phyloP scores from a whole-genome alignment of 2,888 invertebrate species.

The Nemotelus pantherinus region DNA sequence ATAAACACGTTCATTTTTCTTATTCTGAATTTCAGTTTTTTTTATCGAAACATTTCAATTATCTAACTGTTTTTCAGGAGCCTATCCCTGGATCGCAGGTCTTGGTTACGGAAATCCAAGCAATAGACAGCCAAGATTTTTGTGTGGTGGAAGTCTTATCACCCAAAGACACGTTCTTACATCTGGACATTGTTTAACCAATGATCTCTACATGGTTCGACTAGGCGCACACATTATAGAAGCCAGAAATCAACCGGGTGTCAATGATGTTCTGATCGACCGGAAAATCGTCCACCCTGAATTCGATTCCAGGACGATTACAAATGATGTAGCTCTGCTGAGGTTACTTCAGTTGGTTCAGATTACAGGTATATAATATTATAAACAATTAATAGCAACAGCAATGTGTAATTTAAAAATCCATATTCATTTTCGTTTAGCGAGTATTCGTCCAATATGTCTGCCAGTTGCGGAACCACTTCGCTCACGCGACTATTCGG shows the following conservation, averaged over 20 bases:
- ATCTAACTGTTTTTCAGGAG: conserved; percentile 63
- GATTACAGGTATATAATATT: conserved; percentile 55
- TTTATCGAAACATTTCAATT: not conserved
- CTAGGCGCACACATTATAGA: conserved; percentile 81
- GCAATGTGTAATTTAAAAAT: too few relatives aligned
- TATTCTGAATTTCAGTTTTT: not conserved
- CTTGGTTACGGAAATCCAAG: conserved; percentile 73
- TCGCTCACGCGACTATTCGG: conserved; percentile 67
- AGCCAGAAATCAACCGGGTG: conserved; percentile 63
- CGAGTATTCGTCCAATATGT: conserved; percentile 77
- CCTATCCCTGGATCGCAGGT: conserved; percentile 87
- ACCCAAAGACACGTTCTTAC: conserved; percentile 76
- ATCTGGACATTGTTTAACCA: conserved; percentile 68
- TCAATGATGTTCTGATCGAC: conserved; percentile 70
- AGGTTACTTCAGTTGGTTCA: conserved; percentile 65
- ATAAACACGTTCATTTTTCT: not conserved
- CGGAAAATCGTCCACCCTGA: conserved; percentile 73
- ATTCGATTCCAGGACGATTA: conserved; percentile 71
- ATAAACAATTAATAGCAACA: not conserved
- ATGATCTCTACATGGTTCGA: conserved; percentile 68
- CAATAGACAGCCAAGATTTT: conserved; percentile 67
- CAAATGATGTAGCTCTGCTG: conserved; percentile 84
- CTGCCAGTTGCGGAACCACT: conserved; percentile 71
- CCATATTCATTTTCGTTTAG: conserved; percentile 65
- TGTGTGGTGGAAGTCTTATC: conserved; percentile 81